A percentile compares a stretch with the other conserved stretches of the same genome.
Conservation (phyloP, 2,888 invertebrate genomes). For the Drosophila mimica region DNA sequence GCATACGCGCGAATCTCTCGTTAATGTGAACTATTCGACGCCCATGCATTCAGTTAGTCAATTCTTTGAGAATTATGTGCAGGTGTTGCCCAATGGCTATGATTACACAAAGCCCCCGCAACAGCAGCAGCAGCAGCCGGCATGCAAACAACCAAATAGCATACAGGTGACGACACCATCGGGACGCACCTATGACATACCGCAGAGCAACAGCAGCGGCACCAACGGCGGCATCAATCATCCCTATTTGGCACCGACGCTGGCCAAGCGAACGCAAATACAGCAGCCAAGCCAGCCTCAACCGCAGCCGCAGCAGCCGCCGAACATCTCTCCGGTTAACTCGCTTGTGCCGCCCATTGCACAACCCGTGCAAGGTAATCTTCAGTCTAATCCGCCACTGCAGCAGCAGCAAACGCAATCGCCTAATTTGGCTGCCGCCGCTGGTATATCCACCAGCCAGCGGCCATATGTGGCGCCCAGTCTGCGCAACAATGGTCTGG, state of each 20-base stretch:
- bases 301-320: slow-evolving; percentile 41
- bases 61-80: slow-evolving; percentile 77
- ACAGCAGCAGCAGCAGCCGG: slow-evolving; percentile 43
- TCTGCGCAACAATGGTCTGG: slow-evolving; percentile 78
- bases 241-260: slow-evolving; percentile 83
- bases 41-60: slow-evolving; percentile 75
- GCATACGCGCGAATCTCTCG: slow-evolving; percentile 68
- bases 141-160: slow-evolving; percentile 63
- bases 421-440: slow-evolving; percentile 16
- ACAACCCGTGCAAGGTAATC: slow-evolving; percentile 35
- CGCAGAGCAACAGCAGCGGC: slow-evolving; percentile 76
- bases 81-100: slow-evolving; percentile 73
- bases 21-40: slow-evolving; percentile 76
- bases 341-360: slow-evolving; percentile 59
- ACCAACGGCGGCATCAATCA: slow-evolving; percentile 64
- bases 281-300: slow-evolving; percentile 45
- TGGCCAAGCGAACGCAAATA: slow-evolving; percentile 72
- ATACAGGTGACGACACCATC: slow-evolving; percentile 79
- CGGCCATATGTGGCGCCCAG: slow-evolving; percentile 84
- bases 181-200: slow-evolving; percentile 81
- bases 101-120: slow-evolving; percentile 70
- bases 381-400: slow-evolving; percentile 35
- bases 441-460: slow-evolving; percentile 77
- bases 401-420: slow-evolving; percentile 36
- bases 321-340: slow-evolving; percentile 59